Base-by-base conservation (phyloP, 2,113 vertebrate genomes). In the Erythrolamprus reginae region DNA sequence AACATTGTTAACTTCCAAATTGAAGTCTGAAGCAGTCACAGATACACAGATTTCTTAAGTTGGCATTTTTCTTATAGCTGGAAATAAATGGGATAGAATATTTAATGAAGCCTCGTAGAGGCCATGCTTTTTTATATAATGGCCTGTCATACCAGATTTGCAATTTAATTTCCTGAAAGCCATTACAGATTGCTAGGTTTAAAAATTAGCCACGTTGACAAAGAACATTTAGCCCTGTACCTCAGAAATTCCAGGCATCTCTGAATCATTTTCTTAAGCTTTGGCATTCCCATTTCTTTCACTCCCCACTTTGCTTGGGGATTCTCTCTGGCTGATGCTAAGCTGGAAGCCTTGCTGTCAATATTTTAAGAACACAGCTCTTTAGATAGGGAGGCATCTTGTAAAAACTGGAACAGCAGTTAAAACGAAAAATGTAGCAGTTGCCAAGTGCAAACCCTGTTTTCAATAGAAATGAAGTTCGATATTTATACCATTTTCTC, bases 141-240 rank as follows among this genome's bases (percentile, higher is more conserved):
- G 58, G 84, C 91, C 91, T 88, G 88, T 94, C 89, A 92, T 92
- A 56, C 48, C 82, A 85, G 28, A 0, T 88, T 92, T 95, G 89
- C 70, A 3, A 90, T 15, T 93, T 91, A 48, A 51, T 88, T 0
- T 0, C 86, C 92, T 65, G 77, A 26, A 84, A 89, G 87, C 0
- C 0, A 48, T 61, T 91, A 61, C 1, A 42, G 42, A 51, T 92
- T 90, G 65, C 87, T 82, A 86, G 88, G 88, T 91, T 65, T 82
- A 92, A 90, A 70, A 26, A 89, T 88, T 42, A 17, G 91, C 51
- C 28, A 55, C 88, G 0, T 56, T 89, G 19, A n/a, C 47, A 28
- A 23, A 2, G 21, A 45, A 10, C 0, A 0, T 53, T 58, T 86
- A 88, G 65, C 86, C n/a, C 88, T 84, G 89, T 51, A 21, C 45